These are phyloP conservation scores for Glyptemys insculpta DNA, from an alignment of 2,797 vertebrate genomes.

Conservation along the genomic window DNA sequence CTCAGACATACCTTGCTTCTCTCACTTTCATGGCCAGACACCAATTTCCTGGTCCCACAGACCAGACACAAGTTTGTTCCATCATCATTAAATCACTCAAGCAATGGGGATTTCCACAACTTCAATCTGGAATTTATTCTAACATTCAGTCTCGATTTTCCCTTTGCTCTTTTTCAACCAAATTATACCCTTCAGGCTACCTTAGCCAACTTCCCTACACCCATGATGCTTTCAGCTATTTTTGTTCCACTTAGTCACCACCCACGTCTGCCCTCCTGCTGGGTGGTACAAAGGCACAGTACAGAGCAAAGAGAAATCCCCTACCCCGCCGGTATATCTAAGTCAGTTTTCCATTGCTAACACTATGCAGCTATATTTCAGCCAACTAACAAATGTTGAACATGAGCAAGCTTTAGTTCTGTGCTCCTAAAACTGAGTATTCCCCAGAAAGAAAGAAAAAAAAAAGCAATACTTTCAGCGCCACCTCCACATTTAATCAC, in stretches of 20 bases:
- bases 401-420: background rate
- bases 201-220: background rate
- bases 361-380: slow-evolving; percentile 16
- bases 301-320: background rate
- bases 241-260: background rate
- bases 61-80: background rate
- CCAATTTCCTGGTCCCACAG: background rate
- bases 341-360: slow-evolving; percentile 5
- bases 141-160: background rate
- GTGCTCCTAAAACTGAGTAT: background rate
- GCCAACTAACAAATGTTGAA: background rate
- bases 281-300: background rate
- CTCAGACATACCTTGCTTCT: background rate
- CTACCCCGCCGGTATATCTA: background rate
- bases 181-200: background rate
- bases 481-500: slow-evolving; percentile 35
- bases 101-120: background rate
- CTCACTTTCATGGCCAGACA: slow-evolving; percentile 7
- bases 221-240: background rate
- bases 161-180: background rate
- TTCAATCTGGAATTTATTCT: background rate
- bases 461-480: background rate
- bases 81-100: background rate
- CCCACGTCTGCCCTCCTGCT: background rate
- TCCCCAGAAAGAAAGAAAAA: background rate